A percentile compares a stretch with the other conserved stretches of the same genome.
These are phyloP conservation scores for Halocynthia roretzi DNA, from an alignment of 23 tunicate species.

Conservation along the genomic window DNA sequence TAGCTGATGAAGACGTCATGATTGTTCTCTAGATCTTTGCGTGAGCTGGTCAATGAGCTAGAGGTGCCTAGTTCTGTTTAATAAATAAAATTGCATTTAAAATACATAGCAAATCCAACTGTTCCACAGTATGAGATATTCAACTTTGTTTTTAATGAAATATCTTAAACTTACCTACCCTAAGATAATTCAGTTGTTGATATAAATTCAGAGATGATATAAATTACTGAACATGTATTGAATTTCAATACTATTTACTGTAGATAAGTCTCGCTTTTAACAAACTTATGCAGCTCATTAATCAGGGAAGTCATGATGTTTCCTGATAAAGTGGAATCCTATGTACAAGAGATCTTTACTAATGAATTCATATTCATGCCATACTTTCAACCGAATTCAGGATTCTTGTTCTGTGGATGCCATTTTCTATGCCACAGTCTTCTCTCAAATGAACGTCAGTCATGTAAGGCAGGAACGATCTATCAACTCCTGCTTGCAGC, in stretches of 20 bases:
- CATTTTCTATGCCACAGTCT: conserved; percentile 23
- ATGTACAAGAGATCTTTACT: background rate
- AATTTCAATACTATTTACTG: too few relatives aligned
- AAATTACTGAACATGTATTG: too few relatives aligned
- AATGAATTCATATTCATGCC: background rate
- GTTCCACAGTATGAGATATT: too few relatives aligned
- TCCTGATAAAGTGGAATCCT: background rate
- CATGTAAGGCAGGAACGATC: conserved; percentile 8
- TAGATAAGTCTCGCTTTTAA: too few relatives aligned
- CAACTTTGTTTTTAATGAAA: too few relatives aligned
- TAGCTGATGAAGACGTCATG: conserved; percentile 26
- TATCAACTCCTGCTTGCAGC: conserved; percentile 18
- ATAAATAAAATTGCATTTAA: too few relatives aligned
- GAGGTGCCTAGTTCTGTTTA: too few relatives aligned
- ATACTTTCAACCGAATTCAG: conserved; percentile 4
- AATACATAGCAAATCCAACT: too few relatives aligned
- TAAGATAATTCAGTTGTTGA: too few relatives aligned
- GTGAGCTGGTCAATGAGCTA: too few relatives aligned
- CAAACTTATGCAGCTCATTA: background rate
- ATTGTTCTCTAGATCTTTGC: background rate
- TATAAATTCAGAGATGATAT: too few relatives aligned
- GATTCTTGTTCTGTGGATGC: conserved; percentile 17
- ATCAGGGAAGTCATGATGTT: background rate
- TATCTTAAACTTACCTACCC: too few relatives aligned
- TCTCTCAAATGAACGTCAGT: conserved; percentile 12